Evolutionary conservation across 2,888 invertebrate species (phyloP), one percentile per base, ranked within the genome.

Genomic region (Anoncus sp.): DNA sequence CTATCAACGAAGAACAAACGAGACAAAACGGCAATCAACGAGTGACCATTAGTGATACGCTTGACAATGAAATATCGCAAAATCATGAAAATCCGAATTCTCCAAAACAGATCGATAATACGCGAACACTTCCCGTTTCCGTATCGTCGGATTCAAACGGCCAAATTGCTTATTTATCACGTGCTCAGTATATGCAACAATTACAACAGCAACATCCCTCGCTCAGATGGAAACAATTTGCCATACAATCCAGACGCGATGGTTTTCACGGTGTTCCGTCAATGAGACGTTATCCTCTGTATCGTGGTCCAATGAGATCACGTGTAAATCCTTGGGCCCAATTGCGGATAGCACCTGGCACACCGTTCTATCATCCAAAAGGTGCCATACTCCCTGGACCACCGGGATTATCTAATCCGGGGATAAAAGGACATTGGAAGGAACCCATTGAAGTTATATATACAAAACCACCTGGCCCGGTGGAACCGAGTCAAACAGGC

Each of bases 401-500:
- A 27, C 75, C 80, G 0, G 65, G 49, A 22, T 63, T 43, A 49
- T 35, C 49, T 5, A 4, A 14, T 1, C 14, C 31, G 12, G 2
- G 4, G 4, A 3, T 16, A 16, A 6, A 27, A 22, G 55, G 60
- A 12, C 70, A 53, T 20, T 63, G 83, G 57, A 62, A 85, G 22
- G 53, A 79, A 0, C 87, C 87, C 0, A 63, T 86, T 5, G 89
- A 89, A 67, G 73, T 89, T 16, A 89, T 90, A 20, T 90, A 90
- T 72, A 88, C 89, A 9, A 87, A 82, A 60, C 89, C 89, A 51
- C 81, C 82, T 3, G 78, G 43, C 3, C 24, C 70, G 3, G 3
- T 20, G 6, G 76, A 79, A 24, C 76, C 82, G 6, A 77, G 81
- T 1, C 81, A 85, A 4, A 72, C 82, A 3, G 51, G 38, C 1